These are phyloP conservation scores for Ridgeia piscesae DNA, from an alignment of 1,140 invertebrate species.

Conservation along the genomic window DNA sequence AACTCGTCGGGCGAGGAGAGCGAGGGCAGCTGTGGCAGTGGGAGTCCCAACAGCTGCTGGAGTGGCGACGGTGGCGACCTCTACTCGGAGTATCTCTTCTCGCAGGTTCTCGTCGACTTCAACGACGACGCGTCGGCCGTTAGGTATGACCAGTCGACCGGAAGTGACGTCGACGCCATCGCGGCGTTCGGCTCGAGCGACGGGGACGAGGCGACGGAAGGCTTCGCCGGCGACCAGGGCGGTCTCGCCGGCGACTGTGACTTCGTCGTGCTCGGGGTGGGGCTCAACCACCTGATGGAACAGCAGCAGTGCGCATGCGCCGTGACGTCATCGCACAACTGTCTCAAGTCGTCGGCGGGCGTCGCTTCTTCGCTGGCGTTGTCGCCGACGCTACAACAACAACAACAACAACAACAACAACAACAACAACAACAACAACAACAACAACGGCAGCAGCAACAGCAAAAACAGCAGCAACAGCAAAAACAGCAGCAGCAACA, in stretches of 20 bases:
- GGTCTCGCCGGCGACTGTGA: conserved; percentile 31
- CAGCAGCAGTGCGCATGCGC: neutral
- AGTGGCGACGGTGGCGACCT: conserved; percentile 46
- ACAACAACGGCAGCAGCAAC: neutral
- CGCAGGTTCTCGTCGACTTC: conserved; percentile 45
- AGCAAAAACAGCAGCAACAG: conserved; percentile 11
- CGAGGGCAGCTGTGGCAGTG: conserved; percentile 31
- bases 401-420: neutral
- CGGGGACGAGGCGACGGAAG: neutral
- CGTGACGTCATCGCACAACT: conserved; percentile 12
- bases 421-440: neutral
- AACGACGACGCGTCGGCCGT: neutral
- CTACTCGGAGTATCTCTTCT: conserved; percentile 50
- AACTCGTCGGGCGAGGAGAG: conserved; percentile 51
- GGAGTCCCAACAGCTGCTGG: conserved; percentile 36
- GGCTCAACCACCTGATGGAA: conserved; percentile 54
- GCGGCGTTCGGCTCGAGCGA: neutral
- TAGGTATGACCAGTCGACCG: neutral
- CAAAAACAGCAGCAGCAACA: neutral
- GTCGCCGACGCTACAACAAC: neutral
- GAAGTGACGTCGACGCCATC: neutral
- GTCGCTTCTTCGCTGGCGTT: neutral
- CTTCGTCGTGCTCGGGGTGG: conserved; percentile 58
- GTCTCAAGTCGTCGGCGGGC: neutral
- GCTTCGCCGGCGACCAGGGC: neutral